Evolutionary conservation across 1,140 invertebrate species (phyloP).

Genomic region (Danaus melanippus): DNA sequence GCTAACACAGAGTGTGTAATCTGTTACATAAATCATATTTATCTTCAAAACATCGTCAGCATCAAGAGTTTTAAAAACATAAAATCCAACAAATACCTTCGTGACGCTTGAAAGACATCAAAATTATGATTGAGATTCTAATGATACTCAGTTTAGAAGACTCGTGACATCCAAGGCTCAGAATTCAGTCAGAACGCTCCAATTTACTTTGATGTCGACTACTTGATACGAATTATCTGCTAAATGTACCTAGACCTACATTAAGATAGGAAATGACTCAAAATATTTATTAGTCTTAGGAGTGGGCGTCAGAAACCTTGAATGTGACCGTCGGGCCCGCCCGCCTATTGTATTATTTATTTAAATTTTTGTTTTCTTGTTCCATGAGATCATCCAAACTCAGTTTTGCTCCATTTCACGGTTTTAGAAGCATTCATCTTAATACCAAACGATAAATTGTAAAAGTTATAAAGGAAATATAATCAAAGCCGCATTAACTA

Average conservation of each 20-base stretch:
- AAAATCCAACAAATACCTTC: background rate
- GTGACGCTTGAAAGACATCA: constrained; percentile 9
- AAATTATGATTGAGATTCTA: constrained; percentile 9
- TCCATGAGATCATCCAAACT: too few species aligned
- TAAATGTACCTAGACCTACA: constrained; percentile 30
- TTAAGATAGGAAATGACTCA: constrained; percentile 47
- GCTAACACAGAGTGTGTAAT: too few species aligned
- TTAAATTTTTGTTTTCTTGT: too few species aligned
- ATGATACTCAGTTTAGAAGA: constrained; percentile 3
- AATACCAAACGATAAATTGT: too few species aligned
- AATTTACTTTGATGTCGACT: constrained; percentile 16
- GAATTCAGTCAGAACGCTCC: constrained; percentile 6
- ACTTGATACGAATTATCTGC: constrained; percentile 22
- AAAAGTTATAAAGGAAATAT: too few species aligned
- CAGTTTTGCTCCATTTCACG: too few species aligned
- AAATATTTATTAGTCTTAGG: constrained; percentile 48
- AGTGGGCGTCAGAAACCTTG: constrained; percentile 47
- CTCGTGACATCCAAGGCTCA: background rate
- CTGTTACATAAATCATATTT: too few species aligned
- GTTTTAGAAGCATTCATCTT: too few species aligned
- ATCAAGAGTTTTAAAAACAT: too few species aligned
- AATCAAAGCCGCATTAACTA: too few species aligned
- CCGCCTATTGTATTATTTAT: too few species aligned
- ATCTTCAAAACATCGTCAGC: too few species aligned
- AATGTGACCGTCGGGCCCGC: constrained; percentile 13